phyloP scores from a whole-genome alignment of 92 coral and sea anemone species.

The Zoanthus solanderi region DNA sequence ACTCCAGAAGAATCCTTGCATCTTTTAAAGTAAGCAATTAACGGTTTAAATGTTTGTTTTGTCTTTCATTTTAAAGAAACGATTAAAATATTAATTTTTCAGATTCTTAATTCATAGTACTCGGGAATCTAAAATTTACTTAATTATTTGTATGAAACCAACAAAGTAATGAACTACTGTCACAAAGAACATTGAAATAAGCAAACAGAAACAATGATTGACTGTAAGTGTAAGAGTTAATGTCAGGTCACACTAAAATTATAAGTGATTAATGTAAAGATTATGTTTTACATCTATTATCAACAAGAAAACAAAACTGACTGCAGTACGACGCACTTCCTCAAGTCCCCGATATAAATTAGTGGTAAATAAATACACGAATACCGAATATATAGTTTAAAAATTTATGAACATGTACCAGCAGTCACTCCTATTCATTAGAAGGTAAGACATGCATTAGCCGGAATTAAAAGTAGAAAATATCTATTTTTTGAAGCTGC shows the following conservation, averaged over 20 bases:
- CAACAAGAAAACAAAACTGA: no score
- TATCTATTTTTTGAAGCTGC: no score
- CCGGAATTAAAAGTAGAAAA: no score
- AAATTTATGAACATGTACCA: no score
- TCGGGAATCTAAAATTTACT: neutral
- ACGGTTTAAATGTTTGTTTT: neutral
- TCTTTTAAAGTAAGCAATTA: constrained; percentile 53
- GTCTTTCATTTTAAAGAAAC: neutral
- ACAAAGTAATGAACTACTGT: neutral
- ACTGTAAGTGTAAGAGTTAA: neutral
- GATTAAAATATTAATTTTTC: neutral
- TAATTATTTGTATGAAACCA: neutral
- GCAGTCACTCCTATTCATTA: no score
- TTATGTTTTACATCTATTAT: no score
- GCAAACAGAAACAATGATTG: neutral
- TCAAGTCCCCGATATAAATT: no score
- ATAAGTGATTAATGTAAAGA: neutral
- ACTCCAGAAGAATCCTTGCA: constrained; percentile 60
- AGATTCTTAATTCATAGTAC: neutral
- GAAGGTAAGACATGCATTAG: no score
- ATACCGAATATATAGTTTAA: no score
- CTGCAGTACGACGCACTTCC: no score
- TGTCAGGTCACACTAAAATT: neutral
- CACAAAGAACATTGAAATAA: neutral
- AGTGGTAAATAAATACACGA: no score